Percentiles rank a stretch among this genome's conserved stretches.
Conservation (phyloP, 92 coral and sea anemone genomes). For the Porites rus region DNA sequence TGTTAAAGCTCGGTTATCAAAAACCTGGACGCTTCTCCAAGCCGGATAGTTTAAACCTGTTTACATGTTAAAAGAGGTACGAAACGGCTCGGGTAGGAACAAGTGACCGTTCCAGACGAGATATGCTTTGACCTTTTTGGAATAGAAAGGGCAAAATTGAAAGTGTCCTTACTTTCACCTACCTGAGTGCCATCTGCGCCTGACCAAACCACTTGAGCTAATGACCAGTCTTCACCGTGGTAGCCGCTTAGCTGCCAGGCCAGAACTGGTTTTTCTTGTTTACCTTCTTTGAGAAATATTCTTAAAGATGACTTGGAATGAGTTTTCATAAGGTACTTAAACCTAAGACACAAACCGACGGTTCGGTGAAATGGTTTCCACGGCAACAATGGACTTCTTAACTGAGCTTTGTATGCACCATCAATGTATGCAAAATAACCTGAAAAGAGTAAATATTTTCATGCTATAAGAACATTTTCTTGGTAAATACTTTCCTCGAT, state of each 20-base stretch:
- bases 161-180: background rate
- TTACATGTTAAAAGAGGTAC: too few species aligned
- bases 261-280: background rate
- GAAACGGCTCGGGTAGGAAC: too few species aligned
- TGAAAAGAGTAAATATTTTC: background rate
- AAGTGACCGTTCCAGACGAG: too few species aligned
- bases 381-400: constrained; percentile 17
- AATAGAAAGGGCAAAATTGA: too few species aligned
- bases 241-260: constrained; percentile 30
- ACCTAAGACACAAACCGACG: constrained; percentile 38
- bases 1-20: too few species aligned
- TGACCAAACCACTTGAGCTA: constrained; percentile 36
- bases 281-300: constrained; percentile 4
- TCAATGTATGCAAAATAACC: constrained; percentile 30
- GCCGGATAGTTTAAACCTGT: too few species aligned
- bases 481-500: background rate
- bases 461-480: background rate
- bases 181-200: constrained; percentile 10
- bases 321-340: constrained; percentile 25
- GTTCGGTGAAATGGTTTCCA: constrained; percentile 32
- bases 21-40: too few species aligned
- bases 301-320: constrained; percentile 18
- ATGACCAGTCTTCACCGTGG: constrained; percentile 38
- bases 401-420: constrained; percentile 9
- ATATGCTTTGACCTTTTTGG: too few species aligned